Evolutionary conservation across 2,113 vertebrate genomes (phyloP).

Genomic region (Lophotis ruficrista): DNA sequence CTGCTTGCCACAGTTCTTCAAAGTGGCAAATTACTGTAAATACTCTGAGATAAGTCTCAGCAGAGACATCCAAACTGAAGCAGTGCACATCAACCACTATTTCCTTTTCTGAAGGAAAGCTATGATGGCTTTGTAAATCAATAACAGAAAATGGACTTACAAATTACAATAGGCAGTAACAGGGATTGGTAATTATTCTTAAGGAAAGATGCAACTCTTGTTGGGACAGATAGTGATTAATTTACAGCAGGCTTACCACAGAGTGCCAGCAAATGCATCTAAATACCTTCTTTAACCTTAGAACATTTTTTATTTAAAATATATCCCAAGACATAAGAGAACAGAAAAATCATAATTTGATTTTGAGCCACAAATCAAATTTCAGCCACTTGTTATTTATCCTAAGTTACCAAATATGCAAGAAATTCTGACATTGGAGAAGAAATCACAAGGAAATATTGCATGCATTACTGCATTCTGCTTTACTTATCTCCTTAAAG

Average conservation of each 20-base stretch:
- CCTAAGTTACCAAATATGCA: background rate
- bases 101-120: background rate
- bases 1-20: background rate
- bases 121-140: background rate
- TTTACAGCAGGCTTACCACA: background rate
- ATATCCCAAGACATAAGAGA: background rate
- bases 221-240: background rate
- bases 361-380: too few relatives aligned
- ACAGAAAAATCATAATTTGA: background rate
- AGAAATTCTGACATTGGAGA: background rate
- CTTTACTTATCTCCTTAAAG: background rate
- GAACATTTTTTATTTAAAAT: background rate
- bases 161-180: background rate
- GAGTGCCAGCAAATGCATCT: background rate
- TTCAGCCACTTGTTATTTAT: background rate
- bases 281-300: background rate
- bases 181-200: background rate
- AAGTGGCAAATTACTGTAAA: background rate
- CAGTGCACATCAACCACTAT: background rate
- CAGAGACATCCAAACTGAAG: background rate
- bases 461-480: background rate
- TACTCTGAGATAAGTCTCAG: background rate
- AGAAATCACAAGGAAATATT: background rate
- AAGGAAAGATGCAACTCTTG: background rate
- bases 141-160: background rate